Percentiles rank a stretch among this genome's conserved stretches.
Evolutionary conservation across 1,140 invertebrate genomes (phyloP).

Genomic region (Magallana angulata): DNA sequence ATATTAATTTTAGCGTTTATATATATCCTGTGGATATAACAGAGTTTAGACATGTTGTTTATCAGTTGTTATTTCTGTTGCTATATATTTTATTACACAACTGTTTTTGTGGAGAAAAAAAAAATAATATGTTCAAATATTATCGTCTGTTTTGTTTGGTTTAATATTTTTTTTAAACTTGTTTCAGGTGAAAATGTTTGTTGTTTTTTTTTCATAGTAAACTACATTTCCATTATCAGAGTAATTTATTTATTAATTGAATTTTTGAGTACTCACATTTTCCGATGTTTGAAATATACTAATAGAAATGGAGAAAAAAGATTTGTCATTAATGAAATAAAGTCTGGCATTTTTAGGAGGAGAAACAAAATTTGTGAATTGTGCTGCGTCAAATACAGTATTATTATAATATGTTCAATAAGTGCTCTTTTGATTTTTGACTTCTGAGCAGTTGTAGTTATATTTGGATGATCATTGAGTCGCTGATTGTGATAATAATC

Average conservation of each 20-base stretch:
- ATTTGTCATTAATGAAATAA: too few relatives aligned
- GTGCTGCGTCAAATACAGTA: conserved; percentile 31
- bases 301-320: too few relatives aligned
- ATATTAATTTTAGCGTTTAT: not conserved
- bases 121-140: conserved; percentile 5
- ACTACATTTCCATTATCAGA: not conserved
- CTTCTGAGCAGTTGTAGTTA: not conserved
- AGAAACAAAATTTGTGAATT: too few relatives aligned
- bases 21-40: not conserved
- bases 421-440: not conserved
- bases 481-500: conserved; percentile 31
- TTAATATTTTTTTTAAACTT: not conserved
- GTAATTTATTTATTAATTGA: too few relatives aligned
- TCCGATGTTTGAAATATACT: too few relatives aligned
- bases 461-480: not conserved
- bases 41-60: conserved; percentile 18
- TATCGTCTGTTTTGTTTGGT: not conserved
- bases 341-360: too few relatives aligned
- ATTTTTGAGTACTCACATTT: too few relatives aligned
- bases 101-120: not conserved
- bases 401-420: not conserved
- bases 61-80: conserved; percentile 21
- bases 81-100: conserved; percentile 37
- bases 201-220: conserved; percentile 3
- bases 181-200: not conserved